Percentiles rank a stretch among this genome's conserved stretches.
These are phyloP conservation scores for Rhopilema esculentum DNA, from an alignment of 30 jellyfish, hydroid and myxozoan genomes.

Conservation along the genomic window DNA sequence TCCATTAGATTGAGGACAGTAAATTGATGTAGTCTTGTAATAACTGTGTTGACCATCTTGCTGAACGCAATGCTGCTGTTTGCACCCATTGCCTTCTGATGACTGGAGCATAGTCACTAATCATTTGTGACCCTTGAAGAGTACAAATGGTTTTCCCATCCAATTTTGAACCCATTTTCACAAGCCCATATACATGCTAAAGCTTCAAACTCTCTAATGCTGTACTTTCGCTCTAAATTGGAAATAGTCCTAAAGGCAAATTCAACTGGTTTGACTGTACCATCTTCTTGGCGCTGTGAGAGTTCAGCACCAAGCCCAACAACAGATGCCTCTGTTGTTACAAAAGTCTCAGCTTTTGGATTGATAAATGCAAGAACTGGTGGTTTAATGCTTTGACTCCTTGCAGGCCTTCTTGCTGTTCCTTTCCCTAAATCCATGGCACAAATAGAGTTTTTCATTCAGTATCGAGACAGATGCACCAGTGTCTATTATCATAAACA, in stretches of 20 bases:
- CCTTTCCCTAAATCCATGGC: conserved; percentile 26
- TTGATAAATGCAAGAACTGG: conserved; percentile 48
- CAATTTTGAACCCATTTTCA: conserved; percentile 34
- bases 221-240: conserved; percentile 4
- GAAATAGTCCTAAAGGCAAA: conserved; percentile 22
- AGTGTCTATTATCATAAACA: too few species aligned
- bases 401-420: conserved; percentile 30
- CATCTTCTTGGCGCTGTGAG: conserved; percentile 48
- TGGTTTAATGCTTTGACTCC: conserved; percentile 20
- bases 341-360: conserved; percentile 40
- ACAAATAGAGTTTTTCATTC: too few species aligned
- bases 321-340: conserved; percentile 42
- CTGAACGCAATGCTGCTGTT: conserved; percentile 40
- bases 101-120: conserved; percentile 39
- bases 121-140: conserved; percentile 36
- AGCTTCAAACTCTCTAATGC: conserved; percentile 37
- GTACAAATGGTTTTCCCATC: conserved; percentile 31
- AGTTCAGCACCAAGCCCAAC: conserved; percentile 49
- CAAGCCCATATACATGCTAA: conserved; percentile 54
- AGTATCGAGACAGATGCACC: too few species aligned
- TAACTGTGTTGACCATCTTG: conserved; percentile 55
- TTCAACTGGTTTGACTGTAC: conserved; percentile 38
- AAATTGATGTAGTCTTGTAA: conserved; percentile 19
- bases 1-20: conserved; percentile 37
- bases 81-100: conserved; percentile 49